Conservation (phyloP, 2,797 vertebrate genomes). For the Smutsia gigantea region DNA sequence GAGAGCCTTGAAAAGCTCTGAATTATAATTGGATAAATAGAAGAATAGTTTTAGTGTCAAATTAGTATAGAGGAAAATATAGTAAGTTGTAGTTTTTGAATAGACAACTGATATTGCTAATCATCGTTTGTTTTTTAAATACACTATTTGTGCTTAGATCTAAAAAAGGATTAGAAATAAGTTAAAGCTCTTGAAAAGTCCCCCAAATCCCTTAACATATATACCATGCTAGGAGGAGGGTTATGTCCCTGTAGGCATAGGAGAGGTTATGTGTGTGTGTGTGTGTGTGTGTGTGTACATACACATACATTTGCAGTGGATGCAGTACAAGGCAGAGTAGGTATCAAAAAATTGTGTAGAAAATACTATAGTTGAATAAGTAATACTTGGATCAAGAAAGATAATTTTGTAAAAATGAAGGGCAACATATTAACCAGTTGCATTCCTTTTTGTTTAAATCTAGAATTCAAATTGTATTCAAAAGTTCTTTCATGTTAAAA, state of each 20-base stretch:
- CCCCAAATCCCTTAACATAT: neutral
- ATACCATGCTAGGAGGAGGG: neutral
- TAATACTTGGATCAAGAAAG: neutral
- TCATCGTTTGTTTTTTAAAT: slow-evolving; percentile 16
- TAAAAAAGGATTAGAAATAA: neutral
- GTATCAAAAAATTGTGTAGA: neutral
- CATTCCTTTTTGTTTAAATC: slow-evolving; percentile 15
- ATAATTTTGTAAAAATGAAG: neutral
- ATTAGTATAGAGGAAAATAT: neutral
- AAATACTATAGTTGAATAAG: neutral
- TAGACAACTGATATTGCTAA: neutral
- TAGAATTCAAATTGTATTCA: slow-evolving; percentile 37
- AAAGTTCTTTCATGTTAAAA: slow-evolving; percentile 21
- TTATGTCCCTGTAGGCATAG: neutral
- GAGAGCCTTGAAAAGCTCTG: neutral
- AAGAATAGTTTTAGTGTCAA: slow-evolving; percentile 4
- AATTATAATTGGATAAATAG: neutral
- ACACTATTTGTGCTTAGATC: neutral
- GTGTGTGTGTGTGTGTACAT: neutral
- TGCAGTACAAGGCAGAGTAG: neutral
- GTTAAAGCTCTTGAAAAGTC: neutral
- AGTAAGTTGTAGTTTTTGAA: neutral
- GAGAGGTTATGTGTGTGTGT: neutral
- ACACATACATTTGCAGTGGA: neutral
- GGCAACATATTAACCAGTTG: neutral